Evolutionary conservation across 1,140 invertebrate genomes (phyloP).

Genomic region (Drosophila lowei): DNA sequence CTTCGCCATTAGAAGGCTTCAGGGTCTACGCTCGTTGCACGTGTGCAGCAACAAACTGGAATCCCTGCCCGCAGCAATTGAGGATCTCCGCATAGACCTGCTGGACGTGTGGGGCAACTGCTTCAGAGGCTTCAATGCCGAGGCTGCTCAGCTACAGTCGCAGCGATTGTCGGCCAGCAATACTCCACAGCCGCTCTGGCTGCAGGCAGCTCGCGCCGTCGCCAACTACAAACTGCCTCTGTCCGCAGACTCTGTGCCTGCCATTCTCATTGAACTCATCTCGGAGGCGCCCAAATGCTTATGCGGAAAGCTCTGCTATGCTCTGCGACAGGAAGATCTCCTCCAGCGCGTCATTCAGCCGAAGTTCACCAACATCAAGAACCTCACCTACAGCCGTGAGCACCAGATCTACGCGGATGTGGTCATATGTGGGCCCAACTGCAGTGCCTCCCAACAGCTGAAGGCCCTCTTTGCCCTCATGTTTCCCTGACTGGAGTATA

Average conservation of each 20-base stretch:
- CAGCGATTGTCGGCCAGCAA: constrained; percentile 3
- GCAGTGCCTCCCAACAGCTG: constrained; percentile 35
- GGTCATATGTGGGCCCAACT: constrained; percentile 63
- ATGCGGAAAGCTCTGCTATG: constrained; percentile 73
- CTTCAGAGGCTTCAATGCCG: constrained; percentile 58
- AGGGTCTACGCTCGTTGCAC: constrained; percentile 83
- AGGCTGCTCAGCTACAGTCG: constrained; percentile 27
- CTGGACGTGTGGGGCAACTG: constrained; percentile 79
- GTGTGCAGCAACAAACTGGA: constrained; percentile 84
- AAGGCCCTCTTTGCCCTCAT: constrained; percentile 20
- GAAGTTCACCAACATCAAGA: constrained; percentile 70
- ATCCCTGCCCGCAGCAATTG: constrained; percentile 83
- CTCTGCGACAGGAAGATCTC: constrained; percentile 28
- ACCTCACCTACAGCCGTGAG: constrained; percentile 74
- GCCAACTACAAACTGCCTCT: constrained; percentile 55
- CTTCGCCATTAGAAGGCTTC: constrained; percentile 86
- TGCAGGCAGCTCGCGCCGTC: constrained; percentile 59
- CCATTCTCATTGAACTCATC: constrained; percentile 72
- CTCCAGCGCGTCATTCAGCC: constrained; percentile 62
- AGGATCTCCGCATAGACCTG: constrained; percentile 62
- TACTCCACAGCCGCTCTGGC: constrained; percentile 55
- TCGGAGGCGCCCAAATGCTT: constrained; percentile 70
- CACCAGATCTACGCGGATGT: constrained; percentile 76
- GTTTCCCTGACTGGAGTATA: constrained; percentile 14
- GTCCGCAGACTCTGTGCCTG: constrained; percentile 51